phyloP scores from a whole-genome alignment of 2,888 invertebrate genomes.

The Axea sp. region DNA sequence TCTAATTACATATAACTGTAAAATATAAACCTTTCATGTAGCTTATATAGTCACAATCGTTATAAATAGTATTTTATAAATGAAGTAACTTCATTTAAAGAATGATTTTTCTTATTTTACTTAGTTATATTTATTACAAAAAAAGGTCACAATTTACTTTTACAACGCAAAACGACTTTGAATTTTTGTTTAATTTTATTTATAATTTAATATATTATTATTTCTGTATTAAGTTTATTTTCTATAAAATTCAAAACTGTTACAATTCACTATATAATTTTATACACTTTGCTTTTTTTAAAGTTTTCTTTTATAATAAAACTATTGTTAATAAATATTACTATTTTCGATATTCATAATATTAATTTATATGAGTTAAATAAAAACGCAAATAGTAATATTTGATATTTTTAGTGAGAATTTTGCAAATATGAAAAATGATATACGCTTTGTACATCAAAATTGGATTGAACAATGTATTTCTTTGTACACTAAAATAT shows the following conservation, averaged over 20 bases:
- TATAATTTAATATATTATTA: conserved; percentile 1
- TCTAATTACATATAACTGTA: conserved; percentile 9
- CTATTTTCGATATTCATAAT: conserved; percentile 7
- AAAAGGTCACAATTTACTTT: too few species aligned
- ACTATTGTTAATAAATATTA: conserved; percentile 27
- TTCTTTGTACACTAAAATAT: conserved; percentile 21
- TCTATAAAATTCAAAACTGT: conserved; percentile 15
- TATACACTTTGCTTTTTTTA: conserved; percentile 28
- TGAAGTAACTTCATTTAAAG: conserved; percentile 15
- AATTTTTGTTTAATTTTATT: background rate
- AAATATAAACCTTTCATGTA: conserved; percentile 21
- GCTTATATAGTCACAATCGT: conserved; percentile 8
- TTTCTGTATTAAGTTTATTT: background rate
- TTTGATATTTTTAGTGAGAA: conserved; percentile 16
- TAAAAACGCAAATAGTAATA: conserved; percentile 20
- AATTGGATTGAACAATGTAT: conserved; percentile 39
- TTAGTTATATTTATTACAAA: conserved; percentile 1
- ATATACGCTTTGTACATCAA: conserved; percentile 60
- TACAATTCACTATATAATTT: conserved; percentile 18
- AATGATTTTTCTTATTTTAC: background rate
- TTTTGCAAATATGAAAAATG: too few species aligned
- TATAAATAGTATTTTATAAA: conserved; percentile 1
- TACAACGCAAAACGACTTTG: too few species aligned
- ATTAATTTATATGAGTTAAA: background rate
- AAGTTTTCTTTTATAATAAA: conserved; percentile 35